phyloP scores from a whole-genome alignment of 2,113 vertebrate genomes.

The Ondatra zibethicus region DNA sequence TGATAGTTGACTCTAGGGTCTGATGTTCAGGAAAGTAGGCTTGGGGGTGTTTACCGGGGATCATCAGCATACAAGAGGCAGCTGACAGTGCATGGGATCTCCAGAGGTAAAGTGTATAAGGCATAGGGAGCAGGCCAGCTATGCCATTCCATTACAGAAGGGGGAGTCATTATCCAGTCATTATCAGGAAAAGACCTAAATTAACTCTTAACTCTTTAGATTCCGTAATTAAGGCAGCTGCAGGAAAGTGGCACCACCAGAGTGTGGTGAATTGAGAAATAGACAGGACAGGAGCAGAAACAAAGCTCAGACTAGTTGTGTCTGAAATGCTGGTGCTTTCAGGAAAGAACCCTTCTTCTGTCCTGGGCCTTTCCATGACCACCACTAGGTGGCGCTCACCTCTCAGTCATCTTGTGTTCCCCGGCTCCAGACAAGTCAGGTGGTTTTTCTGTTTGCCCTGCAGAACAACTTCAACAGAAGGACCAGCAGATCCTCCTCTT shows the following conservation, averaged over 20 bases:
- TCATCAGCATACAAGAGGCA: neutral
- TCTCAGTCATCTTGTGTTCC: neutral
- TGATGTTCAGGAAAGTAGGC: neutral
- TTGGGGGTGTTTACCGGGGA: neutral
- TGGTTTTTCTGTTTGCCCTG: neutral
- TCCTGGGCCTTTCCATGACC: neutral
- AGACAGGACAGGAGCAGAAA: neutral
- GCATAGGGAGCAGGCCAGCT: neutral
- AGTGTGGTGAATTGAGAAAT: neutral
- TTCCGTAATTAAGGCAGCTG: neutral
- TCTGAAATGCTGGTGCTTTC: neutral
- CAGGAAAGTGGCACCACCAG: neutral
- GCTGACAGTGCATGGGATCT: neutral
- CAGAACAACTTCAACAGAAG: constrained; percentile 95
- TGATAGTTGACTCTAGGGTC: neutral
- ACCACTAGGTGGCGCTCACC: constrained; percentile 81
- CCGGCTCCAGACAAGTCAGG: neutral
- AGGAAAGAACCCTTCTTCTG: neutral
- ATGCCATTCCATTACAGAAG: rapidly evolving
- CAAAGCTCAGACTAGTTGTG: neutral
- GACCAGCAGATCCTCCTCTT: constrained; percentile 94
- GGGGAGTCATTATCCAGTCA: neutral
- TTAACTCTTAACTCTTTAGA: neutral
- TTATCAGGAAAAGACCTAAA: neutral
- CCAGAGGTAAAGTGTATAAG: neutral